Evolutionary conservation across 2,888 invertebrate species (phyloP), one percentile per base, ranked within the genome.

Genomic region (Hypercompe scribonia): DNA sequence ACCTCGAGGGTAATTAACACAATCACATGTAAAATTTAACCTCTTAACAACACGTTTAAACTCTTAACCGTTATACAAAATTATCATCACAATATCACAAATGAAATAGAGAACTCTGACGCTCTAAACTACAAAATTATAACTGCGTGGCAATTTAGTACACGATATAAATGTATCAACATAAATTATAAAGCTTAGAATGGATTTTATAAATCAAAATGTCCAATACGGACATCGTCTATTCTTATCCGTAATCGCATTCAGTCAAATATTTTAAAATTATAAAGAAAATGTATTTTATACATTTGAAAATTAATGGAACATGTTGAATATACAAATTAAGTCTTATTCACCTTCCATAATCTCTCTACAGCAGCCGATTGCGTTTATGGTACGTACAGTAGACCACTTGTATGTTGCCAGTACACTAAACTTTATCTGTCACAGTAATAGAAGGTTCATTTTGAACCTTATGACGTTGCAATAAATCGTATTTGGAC

Each of bases 41-140:
- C 82, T 90, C 88, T n/a, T 91, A 91, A 92, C 91, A 94, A 94
- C 93, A 90, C 88, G 87, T 90, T 90, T 94, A 94, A 93, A 95
- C 93, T 94, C 94, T 95, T 93, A 93, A 89, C 86, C 84, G 87
- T 91, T 90, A 92, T 90, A 93, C 91, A 94, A 94, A 94, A 94
- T 93, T 93, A 94, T 92, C 90, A 91, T 92, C 92, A 84, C 83
- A 93, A 94, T 95, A 95, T 95, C 95, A 95, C 95, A 95, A 95
- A 95, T 90, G 89, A 94, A 93, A 94, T 91, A 92, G 90, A 88
- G 88, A 90, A 90, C 88, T 86, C 85, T 87, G 86, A 86, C 84
- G 78, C 75, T 70, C 81, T 83, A 80, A 73, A 76, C 80, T 80
- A 79, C 72, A 63, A 78, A 76, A 82, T 80, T 77, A 82, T 84